Conservation (phyloP, 2,888 invertebrate species). For the Macrosoma leucophasiata region DNA sequence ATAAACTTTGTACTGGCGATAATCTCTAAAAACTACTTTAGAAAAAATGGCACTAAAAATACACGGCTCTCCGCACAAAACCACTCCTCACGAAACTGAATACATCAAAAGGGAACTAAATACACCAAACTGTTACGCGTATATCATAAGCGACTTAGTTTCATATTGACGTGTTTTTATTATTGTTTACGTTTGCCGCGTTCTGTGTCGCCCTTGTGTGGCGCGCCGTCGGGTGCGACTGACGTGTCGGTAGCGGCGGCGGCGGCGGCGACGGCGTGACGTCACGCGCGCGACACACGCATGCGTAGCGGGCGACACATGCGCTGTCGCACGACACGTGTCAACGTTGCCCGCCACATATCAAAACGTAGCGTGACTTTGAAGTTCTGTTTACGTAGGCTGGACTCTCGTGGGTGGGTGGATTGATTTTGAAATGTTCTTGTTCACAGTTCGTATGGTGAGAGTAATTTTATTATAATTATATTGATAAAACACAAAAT, state of each 20-base stretch:
- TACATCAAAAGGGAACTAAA: constrained; percentile 64
- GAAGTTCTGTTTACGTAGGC: too few species aligned
- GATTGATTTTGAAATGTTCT: too few species aligned
- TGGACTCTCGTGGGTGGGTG: too few species aligned
- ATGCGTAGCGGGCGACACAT: constrained; percentile 29
- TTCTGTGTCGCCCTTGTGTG: constrained; percentile 16
- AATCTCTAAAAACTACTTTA: constrained; percentile 52
- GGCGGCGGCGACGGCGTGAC: constrained; percentile 25
- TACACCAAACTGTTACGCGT: constrained; percentile 42
- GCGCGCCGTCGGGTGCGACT: constrained; percentile 35
- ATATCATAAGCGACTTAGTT: constrained; percentile 48
- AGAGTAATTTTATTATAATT: too few species aligned
- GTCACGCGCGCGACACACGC: constrained; percentile 25
- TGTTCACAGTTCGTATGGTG: too few species aligned
- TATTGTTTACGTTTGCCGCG: constrained; percentile 51
- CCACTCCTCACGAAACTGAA: constrained; percentile 47
- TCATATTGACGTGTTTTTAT: constrained; percentile 53
- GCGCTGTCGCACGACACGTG: constrained; percentile 40
- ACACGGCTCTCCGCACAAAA: constrained; percentile 52
- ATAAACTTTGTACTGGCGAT: constrained; percentile 70
- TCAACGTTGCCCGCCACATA: constrained; percentile 36
- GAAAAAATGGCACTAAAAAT: constrained; percentile 72
- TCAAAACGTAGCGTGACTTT: constrained; percentile 32
- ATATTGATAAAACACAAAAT: too few species aligned
- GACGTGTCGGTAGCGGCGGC: constrained; percentile 22